These are phyloP conservation scores for Petroica traversi DNA, from an alignment of 2,113 vertebrate genomes.

Conservation along the genomic window DNA sequence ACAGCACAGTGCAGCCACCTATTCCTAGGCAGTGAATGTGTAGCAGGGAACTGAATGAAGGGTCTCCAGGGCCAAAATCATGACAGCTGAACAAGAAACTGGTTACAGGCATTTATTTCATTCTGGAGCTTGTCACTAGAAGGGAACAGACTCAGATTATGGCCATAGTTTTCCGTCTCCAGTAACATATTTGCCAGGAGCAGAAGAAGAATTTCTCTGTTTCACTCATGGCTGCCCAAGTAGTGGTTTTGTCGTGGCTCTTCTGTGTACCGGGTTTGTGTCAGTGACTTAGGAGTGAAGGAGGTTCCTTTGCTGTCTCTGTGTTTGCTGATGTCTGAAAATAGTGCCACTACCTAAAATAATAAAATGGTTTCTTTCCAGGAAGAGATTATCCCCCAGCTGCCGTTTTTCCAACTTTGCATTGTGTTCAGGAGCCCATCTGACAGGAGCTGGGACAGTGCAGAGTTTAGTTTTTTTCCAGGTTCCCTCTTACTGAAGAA, in stretches of 20 bases:
- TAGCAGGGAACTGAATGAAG: background rate
- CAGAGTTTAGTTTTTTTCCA: background rate
- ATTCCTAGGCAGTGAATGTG: background rate
- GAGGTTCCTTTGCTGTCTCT: background rate
- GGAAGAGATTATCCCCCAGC: background rate
- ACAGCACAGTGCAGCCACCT: background rate
- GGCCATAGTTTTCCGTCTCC: background rate
- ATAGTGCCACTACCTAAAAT: background rate
- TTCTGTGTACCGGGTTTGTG: background rate
- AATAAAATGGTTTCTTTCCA: background rate
- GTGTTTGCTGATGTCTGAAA: background rate
- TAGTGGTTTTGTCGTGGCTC: background rate
- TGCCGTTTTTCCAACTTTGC: background rate
- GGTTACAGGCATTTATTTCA: background rate
- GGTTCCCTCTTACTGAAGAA: background rate
- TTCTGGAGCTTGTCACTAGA: background rate
- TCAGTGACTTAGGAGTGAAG: background rate
- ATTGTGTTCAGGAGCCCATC: background rate
- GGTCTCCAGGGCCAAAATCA: background rate
- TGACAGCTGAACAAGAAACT: constrained; percentile 3
- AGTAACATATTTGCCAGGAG: background rate
- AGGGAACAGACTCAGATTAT: background rate
- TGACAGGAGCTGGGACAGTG: background rate
- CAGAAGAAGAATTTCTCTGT: background rate
- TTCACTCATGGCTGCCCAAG: background rate